Evolutionary conservation across 2,888 invertebrate species (phyloP).

Genomic region (Sthenelais limicola): DNA sequence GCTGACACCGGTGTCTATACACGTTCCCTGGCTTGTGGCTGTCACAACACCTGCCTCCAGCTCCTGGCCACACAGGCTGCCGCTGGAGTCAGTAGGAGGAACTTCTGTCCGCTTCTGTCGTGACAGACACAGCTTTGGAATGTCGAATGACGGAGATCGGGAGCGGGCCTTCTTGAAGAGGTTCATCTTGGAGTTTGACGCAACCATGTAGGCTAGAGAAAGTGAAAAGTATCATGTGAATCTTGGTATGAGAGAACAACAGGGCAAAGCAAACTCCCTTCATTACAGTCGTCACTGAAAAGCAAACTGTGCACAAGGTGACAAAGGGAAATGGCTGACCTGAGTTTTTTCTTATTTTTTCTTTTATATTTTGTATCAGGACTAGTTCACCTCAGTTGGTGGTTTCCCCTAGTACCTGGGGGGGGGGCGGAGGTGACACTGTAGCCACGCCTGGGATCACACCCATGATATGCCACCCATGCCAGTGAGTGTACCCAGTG

Average conservation of each 20-base stretch:
- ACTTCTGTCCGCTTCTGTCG: slow-evolving; percentile 34
- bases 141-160: slow-evolving; percentile 38
- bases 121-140: slow-evolving; percentile 38
- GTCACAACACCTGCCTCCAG: slow-evolving; percentile 3
- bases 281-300: not conserved
- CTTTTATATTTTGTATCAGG: no score
- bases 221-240: slow-evolving; percentile 46
- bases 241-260: no score
- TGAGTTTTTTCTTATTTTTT: no score
- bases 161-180: slow-evolving; percentile 28
- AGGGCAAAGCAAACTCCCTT: not conserved
- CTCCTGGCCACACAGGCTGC: not conserved
- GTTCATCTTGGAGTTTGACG: slow-evolving; percentile 29
- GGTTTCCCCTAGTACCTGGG: no score
- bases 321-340: no score
- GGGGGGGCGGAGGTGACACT: no score
- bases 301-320: no score
- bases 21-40: slow-evolving; percentile 14
- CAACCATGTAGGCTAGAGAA: slow-evolving; percentile 56
- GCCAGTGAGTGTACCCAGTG: no score
- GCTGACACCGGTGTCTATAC: slow-evolving; percentile 5
- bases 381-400: no score
- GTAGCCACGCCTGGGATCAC: no score
- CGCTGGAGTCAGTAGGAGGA: slow-evolving; percentile 5
- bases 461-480: no score